Percentiles rank a stretch among this genome's conserved stretches.
Evolutionary conservation across 2,113 vertebrate genomes (phyloP).

Genomic region (Conger conger): DNA sequence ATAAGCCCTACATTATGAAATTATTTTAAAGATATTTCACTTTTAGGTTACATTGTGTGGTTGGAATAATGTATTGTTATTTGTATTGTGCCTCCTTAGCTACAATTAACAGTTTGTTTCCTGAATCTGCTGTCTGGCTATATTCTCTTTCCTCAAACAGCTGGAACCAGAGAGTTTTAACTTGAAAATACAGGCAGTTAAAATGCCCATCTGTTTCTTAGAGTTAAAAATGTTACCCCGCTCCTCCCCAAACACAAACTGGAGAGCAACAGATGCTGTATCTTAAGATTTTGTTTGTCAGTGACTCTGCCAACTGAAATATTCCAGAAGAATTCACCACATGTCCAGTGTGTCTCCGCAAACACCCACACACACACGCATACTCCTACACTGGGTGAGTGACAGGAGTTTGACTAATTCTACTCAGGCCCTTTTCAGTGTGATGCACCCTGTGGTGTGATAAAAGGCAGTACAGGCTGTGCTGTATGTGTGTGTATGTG

Average conservation of each 20-base stretch:
- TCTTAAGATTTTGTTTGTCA: constrained; percentile 2
- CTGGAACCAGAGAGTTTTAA: constrained; percentile 44
- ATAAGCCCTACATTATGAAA: neutral
- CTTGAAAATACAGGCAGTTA: neutral
- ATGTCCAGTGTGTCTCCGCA: constrained; percentile 15
- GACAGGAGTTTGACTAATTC: constrained; percentile 27
- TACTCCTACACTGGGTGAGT: constrained; percentile 13
- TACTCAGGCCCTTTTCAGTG: neutral
- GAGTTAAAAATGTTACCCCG: constrained; percentile 43
- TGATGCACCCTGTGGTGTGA: neutral
- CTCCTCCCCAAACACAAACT: neutral
- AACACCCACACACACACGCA: constrained; percentile 28
- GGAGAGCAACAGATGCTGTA: constrained; percentile 13
- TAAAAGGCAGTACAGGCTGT: neutral
- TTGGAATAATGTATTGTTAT: constrained; percentile 22
- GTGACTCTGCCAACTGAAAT: constrained; percentile 13
- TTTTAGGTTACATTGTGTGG: neutral
- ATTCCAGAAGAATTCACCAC: neutral
- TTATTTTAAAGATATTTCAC: constrained; percentile 16
- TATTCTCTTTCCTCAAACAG: constrained; percentile 58
- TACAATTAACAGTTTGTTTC: constrained; percentile 27
- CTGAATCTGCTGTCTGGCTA: constrained; percentile 43
- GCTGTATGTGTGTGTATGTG: too few species aligned
- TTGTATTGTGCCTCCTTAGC: constrained; percentile 18
- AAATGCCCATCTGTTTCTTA: constrained; percentile 40